Conservation (phyloP, 2,113 vertebrate genomes). For the Myrmecobius fasciatus region DNA sequence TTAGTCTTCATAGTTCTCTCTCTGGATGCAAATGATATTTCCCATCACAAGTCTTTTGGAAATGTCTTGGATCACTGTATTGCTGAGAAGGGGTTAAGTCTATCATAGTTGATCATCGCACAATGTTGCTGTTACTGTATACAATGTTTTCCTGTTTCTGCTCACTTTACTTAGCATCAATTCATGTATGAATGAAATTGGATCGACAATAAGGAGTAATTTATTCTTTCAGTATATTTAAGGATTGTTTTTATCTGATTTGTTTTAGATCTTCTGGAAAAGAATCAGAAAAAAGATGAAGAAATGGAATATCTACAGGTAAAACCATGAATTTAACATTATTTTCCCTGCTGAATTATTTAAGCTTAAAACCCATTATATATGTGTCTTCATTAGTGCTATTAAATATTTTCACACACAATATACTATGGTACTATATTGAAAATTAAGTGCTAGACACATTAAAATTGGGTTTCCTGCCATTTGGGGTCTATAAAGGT, state of each 20-base stretch:
- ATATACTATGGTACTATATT: background rate
- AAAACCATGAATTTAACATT: slow-evolving; percentile 73
- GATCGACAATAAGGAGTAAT: slow-evolving; percentile 34
- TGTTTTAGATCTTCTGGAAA: slow-evolving; percentile 90
- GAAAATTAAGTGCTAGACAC: background rate
- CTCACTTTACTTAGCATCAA: no score
- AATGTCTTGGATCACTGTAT: no score
- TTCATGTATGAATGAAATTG: background rate
- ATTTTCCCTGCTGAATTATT: slow-evolving; percentile 37
- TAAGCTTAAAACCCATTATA: slow-evolving; percentile 16
- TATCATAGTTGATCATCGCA: no score
- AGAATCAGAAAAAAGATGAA: slow-evolving; percentile 89
- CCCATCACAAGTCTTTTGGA: no score
- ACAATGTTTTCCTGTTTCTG: no score
- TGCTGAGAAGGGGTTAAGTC: no score
- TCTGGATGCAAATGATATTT: no score
- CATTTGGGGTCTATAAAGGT: background rate
- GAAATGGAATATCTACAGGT: slow-evolving; percentile 93
- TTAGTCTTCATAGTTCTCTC: no score
- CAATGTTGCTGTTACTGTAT: no score
- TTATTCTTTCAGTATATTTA: slow-evolving; percentile 46
- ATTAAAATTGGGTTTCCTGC: slow-evolving; percentile 18
- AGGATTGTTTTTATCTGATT: slow-evolving; percentile 59
- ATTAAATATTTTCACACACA: slow-evolving; percentile 19
- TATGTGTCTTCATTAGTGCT: background rate